Evolutionary conservation across 1,140 invertebrate species (phyloP).

Genomic region (Bombus breviceps): DNA sequence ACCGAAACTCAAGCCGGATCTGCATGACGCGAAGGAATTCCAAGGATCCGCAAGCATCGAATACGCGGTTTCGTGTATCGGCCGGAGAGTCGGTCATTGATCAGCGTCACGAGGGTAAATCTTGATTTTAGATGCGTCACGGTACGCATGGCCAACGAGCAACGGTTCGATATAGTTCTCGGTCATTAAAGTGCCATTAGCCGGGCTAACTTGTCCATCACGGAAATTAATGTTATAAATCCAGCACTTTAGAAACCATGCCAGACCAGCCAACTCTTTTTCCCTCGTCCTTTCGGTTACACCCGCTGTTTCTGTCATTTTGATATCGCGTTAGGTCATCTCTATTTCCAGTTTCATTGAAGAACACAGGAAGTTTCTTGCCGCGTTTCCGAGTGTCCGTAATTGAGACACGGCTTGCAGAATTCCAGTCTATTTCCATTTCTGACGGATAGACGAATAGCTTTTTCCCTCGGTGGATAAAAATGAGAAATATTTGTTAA

Average conservation of each 20-base stretch:
- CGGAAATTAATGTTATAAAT: conserved; percentile 58
- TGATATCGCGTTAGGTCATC: background rate
- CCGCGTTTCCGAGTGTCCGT: background rate
- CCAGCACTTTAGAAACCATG: conserved; percentile 36
- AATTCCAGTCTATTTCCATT: too few relatives aligned
- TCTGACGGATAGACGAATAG: too few relatives aligned
- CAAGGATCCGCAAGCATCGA: conserved; percentile 42
- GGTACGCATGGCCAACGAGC: conserved; percentile 44
- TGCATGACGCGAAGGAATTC: conserved; percentile 47
- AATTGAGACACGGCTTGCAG: background rate
- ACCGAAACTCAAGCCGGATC: conserved; percentile 19
- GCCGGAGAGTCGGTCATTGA: conserved; percentile 45
- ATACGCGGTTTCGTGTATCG: conserved; percentile 34
- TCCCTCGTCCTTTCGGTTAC: background rate
- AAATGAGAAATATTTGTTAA: too few relatives aligned
- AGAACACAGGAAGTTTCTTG: background rate
- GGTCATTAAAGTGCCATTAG: conserved; percentile 62
- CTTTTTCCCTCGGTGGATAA: too few relatives aligned
- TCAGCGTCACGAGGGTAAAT: conserved; percentile 55
- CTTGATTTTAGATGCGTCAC: conserved; percentile 48
- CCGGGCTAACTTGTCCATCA: conserved; percentile 47
- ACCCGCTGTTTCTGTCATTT: background rate
- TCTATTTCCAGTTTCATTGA: background rate
- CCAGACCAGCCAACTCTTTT: background rate
- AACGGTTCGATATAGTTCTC: conserved; percentile 51